Percentiles rank a stretch among this genome's conserved stretches.
Evolutionary conservation across 2,797 vertebrate species (phyloP).

Genomic region (Pseudochirops cupreus): DNA sequence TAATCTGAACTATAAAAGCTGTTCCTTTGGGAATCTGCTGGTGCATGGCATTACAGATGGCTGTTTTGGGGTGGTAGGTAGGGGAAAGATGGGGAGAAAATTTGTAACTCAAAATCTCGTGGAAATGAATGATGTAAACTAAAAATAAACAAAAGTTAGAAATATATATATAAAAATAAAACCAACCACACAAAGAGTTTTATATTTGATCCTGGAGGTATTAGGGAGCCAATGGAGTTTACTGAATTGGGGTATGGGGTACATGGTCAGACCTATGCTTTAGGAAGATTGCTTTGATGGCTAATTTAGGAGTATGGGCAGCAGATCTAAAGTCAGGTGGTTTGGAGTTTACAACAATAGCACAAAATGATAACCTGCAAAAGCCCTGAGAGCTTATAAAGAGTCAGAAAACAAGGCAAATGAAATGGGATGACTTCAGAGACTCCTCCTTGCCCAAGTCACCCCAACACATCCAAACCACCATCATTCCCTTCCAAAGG

Average conservation of each 20-base stretch:
- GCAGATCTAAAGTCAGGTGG: background rate
- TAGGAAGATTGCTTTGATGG: background rate
- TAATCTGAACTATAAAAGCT: too few species aligned
- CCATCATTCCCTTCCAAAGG: conserved; percentile 7
- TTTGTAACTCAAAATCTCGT: too few species aligned
- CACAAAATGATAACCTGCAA: conserved; percentile 15
- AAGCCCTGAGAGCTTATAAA: conserved; percentile 11
- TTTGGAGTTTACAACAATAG: background rate
- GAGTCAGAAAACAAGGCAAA: conserved; percentile 24
- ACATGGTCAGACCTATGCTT: background rate
- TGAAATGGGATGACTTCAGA: background rate
- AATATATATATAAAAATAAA: too few species aligned
- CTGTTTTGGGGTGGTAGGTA: too few species aligned
- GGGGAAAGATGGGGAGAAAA: too few species aligned
- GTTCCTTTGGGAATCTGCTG: too few species aligned
- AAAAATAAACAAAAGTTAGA: too few species aligned
- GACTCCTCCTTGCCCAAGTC: background rate
- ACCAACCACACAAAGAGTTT: too few species aligned
- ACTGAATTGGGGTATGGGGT: background rate
- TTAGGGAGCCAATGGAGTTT: background rate
- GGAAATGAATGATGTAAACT: too few species aligned
- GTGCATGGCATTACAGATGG: too few species aligned
- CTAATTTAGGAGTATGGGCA: conserved; percentile 14
- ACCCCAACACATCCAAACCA: background rate
- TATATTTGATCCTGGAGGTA: background rate